These are phyloP conservation scores for Diogma glabrata DNA, from an alignment of 2,888 invertebrate genomes.

Conservation along the genomic window DNA sequence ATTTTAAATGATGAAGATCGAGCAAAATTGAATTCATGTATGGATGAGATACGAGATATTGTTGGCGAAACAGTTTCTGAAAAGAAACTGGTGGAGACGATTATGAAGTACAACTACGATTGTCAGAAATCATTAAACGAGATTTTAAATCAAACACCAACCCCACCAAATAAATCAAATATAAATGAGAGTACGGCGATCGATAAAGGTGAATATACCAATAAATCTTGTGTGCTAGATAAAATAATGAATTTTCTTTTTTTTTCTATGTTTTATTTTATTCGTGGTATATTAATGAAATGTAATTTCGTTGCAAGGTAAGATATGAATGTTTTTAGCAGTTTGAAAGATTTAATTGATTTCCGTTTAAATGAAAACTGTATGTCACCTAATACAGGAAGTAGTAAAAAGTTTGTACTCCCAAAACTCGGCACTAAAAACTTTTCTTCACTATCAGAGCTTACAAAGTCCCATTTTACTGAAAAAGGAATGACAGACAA, in stretches of 20 bases:
- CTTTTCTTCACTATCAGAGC: too few species aligned
- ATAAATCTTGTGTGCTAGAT: too few species aligned
- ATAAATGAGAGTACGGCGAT: constrained; percentile 20
- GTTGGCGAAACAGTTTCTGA: constrained; percentile 68
- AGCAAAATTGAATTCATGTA: constrained; percentile 66
- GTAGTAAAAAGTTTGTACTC: too few species aligned
- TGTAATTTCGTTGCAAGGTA: constrained; percentile 43
- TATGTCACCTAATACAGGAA: too few species aligned
- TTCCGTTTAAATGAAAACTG: too few species aligned
- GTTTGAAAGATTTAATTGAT: constrained; percentile 7
- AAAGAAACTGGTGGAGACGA: constrained; percentile 55
- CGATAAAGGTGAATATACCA: constrained; percentile 9
- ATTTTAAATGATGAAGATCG: constrained; percentile 53
- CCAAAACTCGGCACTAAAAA: too few species aligned
- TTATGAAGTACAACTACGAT: constrained; percentile 61
- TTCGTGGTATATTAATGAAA: too few species aligned
- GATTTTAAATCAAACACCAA: constrained; percentile 41
- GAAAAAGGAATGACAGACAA: too few species aligned
- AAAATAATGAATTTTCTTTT: too few species aligned
- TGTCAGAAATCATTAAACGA: constrained; percentile 60
- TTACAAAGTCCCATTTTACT: too few species aligned
- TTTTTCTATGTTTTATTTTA: too few species aligned
- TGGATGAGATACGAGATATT: constrained; percentile 69
- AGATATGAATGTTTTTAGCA: constrained; percentile 29
- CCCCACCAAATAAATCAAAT: not conserved